These are phyloP conservation scores for Monoplex corrugatus DNA, from an alignment of 2,888 invertebrate species.

Conservation along the genomic window DNA sequence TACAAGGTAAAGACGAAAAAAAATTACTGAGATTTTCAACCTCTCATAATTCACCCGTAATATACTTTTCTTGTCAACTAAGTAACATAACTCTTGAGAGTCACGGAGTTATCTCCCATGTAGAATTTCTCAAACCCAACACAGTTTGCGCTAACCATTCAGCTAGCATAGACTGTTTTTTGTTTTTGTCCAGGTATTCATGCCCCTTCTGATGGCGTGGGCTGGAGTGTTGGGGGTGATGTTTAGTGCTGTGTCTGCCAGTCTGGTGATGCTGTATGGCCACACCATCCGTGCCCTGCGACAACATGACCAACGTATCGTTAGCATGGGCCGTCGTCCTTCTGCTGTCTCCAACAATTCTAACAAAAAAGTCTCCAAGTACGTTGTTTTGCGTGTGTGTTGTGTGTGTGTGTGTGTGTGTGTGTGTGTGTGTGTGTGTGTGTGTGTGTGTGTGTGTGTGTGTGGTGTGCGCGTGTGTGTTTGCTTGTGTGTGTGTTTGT, in stretches of 20 bases:
- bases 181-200: slow-evolving; percentile 27
- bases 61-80: too few relatives aligned
- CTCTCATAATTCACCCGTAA: too few relatives aligned
- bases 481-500: neutral
- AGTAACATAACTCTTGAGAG: too few relatives aligned
- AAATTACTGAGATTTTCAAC: too few relatives aligned
- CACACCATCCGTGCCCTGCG: slow-evolving; percentile 47
- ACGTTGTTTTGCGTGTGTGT: neutral
- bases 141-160: too few relatives aligned
- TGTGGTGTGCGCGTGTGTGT: neutral
- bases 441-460: neutral
- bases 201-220: neutral
- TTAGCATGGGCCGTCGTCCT: slow-evolving; percentile 49
- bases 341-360: slow-evolving; percentile 39
- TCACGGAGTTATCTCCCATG: too few relatives aligned
- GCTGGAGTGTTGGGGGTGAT: slow-evolving; percentile 37
- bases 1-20: too few relatives aligned
- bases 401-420: neutral
- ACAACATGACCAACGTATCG: slow-evolving; percentile 49
- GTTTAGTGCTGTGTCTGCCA: slow-evolving; percentile 42
- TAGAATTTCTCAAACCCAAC: too few relatives aligned
- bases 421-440: neutral
- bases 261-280: slow-evolving; percentile 52
- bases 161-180: too few relatives aligned
- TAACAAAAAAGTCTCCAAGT: slow-evolving; percentile 42